Conservation (phyloP, 2,113 vertebrate species). For the Cheilinus undulatus region DNA sequence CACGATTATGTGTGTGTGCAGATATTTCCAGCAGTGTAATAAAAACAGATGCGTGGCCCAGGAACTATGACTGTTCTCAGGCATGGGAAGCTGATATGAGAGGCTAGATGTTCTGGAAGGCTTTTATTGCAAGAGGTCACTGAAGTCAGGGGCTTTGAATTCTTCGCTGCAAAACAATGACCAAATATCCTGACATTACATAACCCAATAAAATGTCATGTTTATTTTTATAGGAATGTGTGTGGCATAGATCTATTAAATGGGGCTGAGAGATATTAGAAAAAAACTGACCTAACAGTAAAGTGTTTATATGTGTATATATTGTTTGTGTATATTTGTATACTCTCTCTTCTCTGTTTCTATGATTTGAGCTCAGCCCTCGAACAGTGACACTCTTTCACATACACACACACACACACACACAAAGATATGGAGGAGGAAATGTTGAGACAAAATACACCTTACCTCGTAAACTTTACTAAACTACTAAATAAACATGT, state of each 20-base stretch:
- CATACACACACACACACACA: no score
- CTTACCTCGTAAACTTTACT: no score
- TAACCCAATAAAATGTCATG: not conserved
- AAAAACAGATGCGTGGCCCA: constrained; percentile 48
- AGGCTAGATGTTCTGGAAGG: constrained; percentile 56
- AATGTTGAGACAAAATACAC: no score
- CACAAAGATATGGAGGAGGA: no score
- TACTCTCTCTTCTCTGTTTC: no score
- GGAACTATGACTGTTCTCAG: constrained; percentile 50
- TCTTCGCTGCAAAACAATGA: constrained; percentile 50
- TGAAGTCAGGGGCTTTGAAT: constrained; percentile 51
- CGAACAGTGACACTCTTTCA: no score
- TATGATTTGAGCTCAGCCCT: no score
- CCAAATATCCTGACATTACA: constrained; percentile 22
- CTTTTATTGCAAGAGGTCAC: constrained; percentile 68
- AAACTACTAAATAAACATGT: no score
- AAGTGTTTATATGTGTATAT: no score
- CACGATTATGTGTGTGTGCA: constrained; percentile 30
- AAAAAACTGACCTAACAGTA: no score
- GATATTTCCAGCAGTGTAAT: constrained; percentile 68
- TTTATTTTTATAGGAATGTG: not conserved
- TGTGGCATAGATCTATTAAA: not conserved
- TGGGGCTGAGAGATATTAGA: no score
- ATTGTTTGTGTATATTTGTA: no score
- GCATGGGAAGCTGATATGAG: constrained; percentile 59